Conservation (phyloP, 2,888 invertebrate genomes). For the Hymenopus coronatus region DNA sequence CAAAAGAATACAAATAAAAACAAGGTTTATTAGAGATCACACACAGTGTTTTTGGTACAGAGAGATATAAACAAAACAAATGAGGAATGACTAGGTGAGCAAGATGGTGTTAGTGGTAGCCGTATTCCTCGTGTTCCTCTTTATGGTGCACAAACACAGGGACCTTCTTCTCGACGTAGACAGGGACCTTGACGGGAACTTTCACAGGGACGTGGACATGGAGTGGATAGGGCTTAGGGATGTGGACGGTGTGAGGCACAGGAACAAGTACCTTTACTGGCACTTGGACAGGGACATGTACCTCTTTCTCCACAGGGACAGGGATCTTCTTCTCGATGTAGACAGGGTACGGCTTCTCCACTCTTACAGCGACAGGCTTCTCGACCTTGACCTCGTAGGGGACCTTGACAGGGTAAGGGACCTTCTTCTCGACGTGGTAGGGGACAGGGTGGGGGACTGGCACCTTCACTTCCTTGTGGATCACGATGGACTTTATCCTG, state of each 20-base stretch:
- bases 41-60: no score
- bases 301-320: slow-evolving; percentile 48
- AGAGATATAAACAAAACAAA: no score
- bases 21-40: no score
- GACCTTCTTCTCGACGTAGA: slow-evolving; percentile 17
- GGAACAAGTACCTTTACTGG: slow-evolving; percentile 58
- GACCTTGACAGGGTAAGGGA: slow-evolving; percentile 40
- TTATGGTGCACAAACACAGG: slow-evolving; percentile 1
- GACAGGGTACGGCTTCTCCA: slow-evolving; percentile 31
- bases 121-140: not conserved
- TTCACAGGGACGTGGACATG: slow-evolving; percentile 6
- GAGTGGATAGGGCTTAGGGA: slow-evolving; percentile 41
- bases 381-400: slow-evolving; percentile 22
- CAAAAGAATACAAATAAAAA: no score
- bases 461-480: slow-evolving; percentile 28
- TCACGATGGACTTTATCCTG: slow-evolving; percentile 21
- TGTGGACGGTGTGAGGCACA: slow-evolving; percentile 52
- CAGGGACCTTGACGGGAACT: not conserved
- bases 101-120: not conserved
- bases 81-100: not conserved
- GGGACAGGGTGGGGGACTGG: slow-evolving; percentile 45
- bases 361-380: slow-evolving; percentile 39
- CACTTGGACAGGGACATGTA: slow-evolving; percentile 42
- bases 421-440: slow-evolving; percentile 43
- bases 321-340: slow-evolving; percentile 36